Evolutionary conservation across 2,797 vertebrate species (phyloP).

Genomic region (Arrhamphus sclerolepis): DNA sequence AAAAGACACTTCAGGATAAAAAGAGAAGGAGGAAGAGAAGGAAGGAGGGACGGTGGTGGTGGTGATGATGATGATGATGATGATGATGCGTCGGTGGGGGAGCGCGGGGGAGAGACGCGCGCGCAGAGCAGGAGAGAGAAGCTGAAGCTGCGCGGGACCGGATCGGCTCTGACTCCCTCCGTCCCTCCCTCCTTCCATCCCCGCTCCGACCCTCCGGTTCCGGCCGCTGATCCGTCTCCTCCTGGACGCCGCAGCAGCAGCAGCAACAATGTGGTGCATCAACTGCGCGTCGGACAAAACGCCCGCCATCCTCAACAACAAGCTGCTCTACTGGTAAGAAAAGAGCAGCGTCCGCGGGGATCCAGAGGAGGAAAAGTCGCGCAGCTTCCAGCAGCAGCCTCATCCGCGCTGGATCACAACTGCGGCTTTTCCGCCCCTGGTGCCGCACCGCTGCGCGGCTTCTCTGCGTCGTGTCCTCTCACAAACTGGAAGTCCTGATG

Average conservation of each 20-base stretch:
- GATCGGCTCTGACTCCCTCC: not conserved
- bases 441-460: constrained; percentile 39
- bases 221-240: constrained; percentile 17
- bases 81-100: constrained; percentile 43
- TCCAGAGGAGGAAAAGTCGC: not conserved
- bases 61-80: constrained; percentile 16
- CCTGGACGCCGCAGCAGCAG: constrained; percentile 34
- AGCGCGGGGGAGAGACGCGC: constrained; percentile 18
- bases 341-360: not conserved
- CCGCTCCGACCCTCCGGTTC: not conserved
- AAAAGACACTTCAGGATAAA: too few species aligned
- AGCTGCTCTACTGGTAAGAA: constrained; percentile 80
- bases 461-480: not conserved
- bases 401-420: not conserved
- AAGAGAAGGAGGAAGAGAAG: too few species aligned
- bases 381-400: not conserved
- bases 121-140: constrained; percentile 23
- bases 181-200: not conserved
- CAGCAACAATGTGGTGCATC: constrained; percentile 79
- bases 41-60: not conserved
- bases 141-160: constrained; percentile 9
- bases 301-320: constrained; percentile 79
- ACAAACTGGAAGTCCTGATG: constrained; percentile 8
- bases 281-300: constrained; percentile 82
- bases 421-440: constrained; percentile 29